A percentile compares a stretch with the other conserved stretches of the same genome.
Conservation (phyloP, 2,113 vertebrate species). For the Mustela nigripes region DNA sequence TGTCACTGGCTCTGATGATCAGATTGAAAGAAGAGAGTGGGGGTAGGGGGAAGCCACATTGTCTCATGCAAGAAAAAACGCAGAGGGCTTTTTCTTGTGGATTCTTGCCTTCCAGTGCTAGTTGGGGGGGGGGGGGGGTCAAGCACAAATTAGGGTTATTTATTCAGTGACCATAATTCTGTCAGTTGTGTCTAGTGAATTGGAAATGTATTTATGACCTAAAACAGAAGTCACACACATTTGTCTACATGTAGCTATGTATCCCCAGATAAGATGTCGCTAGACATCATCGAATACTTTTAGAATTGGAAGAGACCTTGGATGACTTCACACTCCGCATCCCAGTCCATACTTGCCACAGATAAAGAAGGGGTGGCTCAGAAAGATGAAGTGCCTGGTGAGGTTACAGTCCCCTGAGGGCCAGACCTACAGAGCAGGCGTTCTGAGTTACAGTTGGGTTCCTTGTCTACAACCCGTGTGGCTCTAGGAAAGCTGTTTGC, state of each 20-base stretch:
- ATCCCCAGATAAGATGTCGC: background rate
- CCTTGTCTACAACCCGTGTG: no score
- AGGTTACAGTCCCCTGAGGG: background rate
- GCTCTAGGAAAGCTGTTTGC: background rate
- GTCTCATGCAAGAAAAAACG: background rate
- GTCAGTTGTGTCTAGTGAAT: background rate
- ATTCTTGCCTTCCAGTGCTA: background rate
- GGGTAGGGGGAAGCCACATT: background rate
- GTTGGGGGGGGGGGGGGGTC: background rate
- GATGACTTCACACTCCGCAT: background rate
- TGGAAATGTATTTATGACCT: background rate
- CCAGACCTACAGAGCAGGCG: background rate
- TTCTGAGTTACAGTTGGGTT: no score
- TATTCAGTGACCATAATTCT: background rate
- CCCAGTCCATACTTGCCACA: background rate
- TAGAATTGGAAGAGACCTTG: background rate
- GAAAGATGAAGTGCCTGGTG: background rate
- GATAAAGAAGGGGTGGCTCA: background rate
- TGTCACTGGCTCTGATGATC: background rate
- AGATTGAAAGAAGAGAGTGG: background rate
- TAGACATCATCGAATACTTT: background rate
- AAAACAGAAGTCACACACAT: background rate
- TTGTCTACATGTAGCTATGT: background rate
- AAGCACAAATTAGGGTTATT: background rate
- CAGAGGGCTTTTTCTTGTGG: background rate